phyloP scores from a whole-genome alignment of 2,888 invertebrate genomes.

The Caenorhabditis sp. region DNA sequence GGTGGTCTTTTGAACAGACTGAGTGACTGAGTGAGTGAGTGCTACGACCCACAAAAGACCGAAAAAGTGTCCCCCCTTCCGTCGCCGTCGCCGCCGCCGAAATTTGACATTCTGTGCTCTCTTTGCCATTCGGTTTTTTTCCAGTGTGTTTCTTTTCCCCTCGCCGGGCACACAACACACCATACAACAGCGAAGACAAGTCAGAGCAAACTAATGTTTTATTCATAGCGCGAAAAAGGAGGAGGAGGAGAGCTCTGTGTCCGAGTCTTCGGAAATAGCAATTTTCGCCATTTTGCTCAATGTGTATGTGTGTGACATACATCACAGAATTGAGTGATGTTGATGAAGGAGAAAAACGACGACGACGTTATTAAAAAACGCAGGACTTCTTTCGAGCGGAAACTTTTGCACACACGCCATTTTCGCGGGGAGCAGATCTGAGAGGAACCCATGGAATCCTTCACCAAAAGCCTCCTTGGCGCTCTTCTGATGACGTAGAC shows the following conservation, averaged over 20 bases:
- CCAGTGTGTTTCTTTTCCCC: constrained; percentile 6
- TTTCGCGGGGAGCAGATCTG: too few relatives aligned
- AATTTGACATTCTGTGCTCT: constrained; percentile 42
- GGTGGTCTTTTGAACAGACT: constrained; percentile 22
- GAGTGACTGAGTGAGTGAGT: too few relatives aligned
- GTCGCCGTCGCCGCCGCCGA: not conserved
- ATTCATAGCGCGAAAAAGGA: constrained; percentile 53
- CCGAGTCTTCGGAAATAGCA: constrained; percentile 51
- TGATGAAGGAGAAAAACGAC: not conserved
- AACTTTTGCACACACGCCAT: too few relatives aligned
- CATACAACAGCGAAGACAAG: constrained; percentile 44
- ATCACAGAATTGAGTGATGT: not conserved
- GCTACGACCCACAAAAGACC: too few relatives aligned
- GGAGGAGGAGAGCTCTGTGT: not conserved
- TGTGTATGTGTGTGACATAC: not conserved
- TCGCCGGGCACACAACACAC: too few relatives aligned
- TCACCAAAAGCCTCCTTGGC: too few relatives aligned
- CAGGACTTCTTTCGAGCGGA: too few relatives aligned
- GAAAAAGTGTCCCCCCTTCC: not conserved
- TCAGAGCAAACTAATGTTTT: constrained; percentile 65
- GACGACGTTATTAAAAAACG: too few relatives aligned
- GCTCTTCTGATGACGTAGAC: too few relatives aligned
- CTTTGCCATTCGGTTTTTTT: constrained; percentile 2
- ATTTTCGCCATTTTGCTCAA: constrained; percentile 41
- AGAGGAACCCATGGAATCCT: too few relatives aligned